A percentile compares a stretch with the other conserved stretches of the same genome.
Conservation (phyloP, 1,140 invertebrate genomes). For the Nilaparvata lugens region DNA sequence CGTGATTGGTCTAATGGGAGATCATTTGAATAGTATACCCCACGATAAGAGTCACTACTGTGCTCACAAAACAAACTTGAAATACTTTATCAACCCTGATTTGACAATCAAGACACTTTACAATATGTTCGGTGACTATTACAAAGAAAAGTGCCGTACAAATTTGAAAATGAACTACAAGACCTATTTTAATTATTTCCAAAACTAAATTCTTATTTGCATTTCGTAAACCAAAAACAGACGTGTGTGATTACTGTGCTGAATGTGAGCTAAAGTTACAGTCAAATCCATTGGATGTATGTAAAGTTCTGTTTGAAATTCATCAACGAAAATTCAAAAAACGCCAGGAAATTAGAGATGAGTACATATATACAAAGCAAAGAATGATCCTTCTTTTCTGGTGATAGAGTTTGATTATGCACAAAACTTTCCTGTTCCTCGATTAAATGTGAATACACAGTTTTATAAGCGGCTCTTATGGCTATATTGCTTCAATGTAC, state of each 20-base stretch:
- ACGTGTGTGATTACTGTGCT: constrained; percentile 14
- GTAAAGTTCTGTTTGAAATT: constrained; percentile 4
- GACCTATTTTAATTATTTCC: constrained; percentile 8
- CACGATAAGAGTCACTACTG: too few relatives aligned
- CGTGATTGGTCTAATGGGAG: too few relatives aligned
- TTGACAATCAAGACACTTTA: neutral
- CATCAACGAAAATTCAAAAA: constrained; percentile 8
- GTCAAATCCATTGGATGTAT: constrained; percentile 8
- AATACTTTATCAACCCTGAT: too few relatives aligned
- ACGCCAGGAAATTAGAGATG: constrained; percentile 6
- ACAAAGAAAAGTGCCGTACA: neutral
- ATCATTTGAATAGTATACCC: too few relatives aligned
- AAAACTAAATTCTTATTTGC: neutral
- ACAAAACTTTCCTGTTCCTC: constrained; percentile 18
- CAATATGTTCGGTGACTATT: neutral
- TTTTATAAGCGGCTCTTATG: constrained; percentile 19
- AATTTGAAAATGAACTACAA: neutral
- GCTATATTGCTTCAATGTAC: constrained; percentile 18
- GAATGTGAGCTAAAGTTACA: constrained; percentile 10
- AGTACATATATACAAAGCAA: constrained; percentile 3
- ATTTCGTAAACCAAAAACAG: constrained; percentile 10
- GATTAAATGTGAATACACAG: constrained; percentile 10
- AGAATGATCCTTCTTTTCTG: neutral
- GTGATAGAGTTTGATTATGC: constrained; percentile 21
- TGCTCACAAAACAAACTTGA: too few relatives aligned